phyloP scores from a whole-genome alignment of 2,113 vertebrate genomes.

The Zeus faber region DNA sequence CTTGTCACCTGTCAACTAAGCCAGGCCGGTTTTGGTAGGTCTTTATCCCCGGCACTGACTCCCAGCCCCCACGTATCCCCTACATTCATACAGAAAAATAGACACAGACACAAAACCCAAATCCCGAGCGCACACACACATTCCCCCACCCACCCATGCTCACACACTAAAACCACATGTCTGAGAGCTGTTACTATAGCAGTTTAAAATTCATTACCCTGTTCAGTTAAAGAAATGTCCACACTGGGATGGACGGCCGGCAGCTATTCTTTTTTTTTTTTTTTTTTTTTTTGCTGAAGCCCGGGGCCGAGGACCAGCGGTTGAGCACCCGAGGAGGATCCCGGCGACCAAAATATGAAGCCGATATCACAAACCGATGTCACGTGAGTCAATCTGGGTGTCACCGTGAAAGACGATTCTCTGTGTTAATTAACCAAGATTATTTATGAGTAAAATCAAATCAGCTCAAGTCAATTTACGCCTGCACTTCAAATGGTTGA shows the following conservation, averaged over 20 bases:
- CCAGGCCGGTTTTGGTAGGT: constrained; percentile 80
- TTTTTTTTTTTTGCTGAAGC: too few species aligned
- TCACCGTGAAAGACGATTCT: too few species aligned
- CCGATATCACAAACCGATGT: too few species aligned
- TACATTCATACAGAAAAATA: constrained; percentile 67
- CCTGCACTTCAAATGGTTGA: too few species aligned
- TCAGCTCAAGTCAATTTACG: too few species aligned
- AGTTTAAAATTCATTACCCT: constrained; percentile 84
- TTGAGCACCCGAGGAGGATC: too few species aligned
- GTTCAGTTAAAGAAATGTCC: constrained; percentile 67
- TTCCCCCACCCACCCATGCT: constrained; percentile 65
- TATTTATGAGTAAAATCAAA: too few species aligned
- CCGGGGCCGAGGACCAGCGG: background rate
- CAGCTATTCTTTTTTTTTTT: constrained; percentile 48
- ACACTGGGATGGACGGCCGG: constrained; percentile 55
- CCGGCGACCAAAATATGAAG: too few species aligned
- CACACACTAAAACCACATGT: constrained; percentile 75
- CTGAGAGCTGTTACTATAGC: constrained; percentile 75
- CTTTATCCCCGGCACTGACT: constrained; percentile 78
- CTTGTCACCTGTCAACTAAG: constrained; percentile 87
- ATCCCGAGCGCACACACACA: constrained; percentile 52
- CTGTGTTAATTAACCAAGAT: too few species aligned
- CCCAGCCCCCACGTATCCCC: constrained; percentile 54
- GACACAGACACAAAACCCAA: constrained; percentile 42
- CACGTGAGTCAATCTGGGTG: too few species aligned